Evolutionary conservation across 2,888 invertebrate genomes (phyloP), one percentile per base, ranked within the genome.

Genomic region (Formica aserva): DNA sequence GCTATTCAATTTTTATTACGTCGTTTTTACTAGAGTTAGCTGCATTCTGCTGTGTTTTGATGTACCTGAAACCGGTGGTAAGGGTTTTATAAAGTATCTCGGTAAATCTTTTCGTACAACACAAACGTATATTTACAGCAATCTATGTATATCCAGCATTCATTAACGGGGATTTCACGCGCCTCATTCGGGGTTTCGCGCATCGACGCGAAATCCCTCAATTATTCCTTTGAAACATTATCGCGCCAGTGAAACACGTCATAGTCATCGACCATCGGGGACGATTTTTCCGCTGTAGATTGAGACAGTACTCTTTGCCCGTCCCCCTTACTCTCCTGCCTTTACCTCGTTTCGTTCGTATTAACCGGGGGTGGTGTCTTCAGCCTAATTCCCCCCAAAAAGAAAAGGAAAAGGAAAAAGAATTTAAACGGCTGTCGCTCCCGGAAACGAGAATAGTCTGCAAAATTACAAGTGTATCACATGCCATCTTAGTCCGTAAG

Each of bases 401-500:
- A n/a, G 22, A 13, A 26, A 55, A 26, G 3, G 3, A 32, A 45
- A 15, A 67, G 18, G 1, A 15, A n/a, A 65, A 38, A 65, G n/a
- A 41, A 41, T n/a, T 41, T 35, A 65, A 35, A 60, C n/a, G 75
- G 69, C 72, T 71, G 60, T 80, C 35, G 60, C 52, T 86, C 87
- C 84, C 85, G 85, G 77, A 66, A 82, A 60, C 75, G 83, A 63
- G 48, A 26, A 29, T 74, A 75, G 65, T 74, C 83, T 29, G 41
- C 65, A 45, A 91, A 90, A 89, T 89, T 86, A 72, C 90, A 90
- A 89, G 91, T 92, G 87, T 90, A 84, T 90, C 91, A 92, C 92
- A 92, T 92, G 93, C 93, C 93, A 93, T 93, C 89, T 93, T 75
- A 92, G 92, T 88, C 86, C 83, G 86, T 92, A 92, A 92, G 92